A percentile compares a stretch with the other conserved stretches of the same genome.
Evolutionary conservation across 2,113 vertebrate species (phyloP).

Genomic region (Scomber colias): DNA sequence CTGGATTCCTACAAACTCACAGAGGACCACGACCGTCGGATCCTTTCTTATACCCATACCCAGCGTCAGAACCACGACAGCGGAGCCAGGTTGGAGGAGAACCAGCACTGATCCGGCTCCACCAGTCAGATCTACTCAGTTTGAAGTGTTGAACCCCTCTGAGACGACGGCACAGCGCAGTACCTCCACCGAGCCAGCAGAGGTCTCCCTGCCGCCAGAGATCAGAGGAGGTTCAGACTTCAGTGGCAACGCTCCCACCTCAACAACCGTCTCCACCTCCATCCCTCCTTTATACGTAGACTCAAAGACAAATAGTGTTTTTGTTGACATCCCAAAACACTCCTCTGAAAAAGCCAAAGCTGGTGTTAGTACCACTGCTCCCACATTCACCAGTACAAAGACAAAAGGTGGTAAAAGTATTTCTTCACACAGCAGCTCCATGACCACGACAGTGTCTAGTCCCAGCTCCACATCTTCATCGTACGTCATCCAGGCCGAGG

Average conservation of each 20-base stretch:
- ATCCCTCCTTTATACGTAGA: not conserved
- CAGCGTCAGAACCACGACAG: constrained; percentile 41
- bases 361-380: not conserved
- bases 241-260: constrained; percentile 21
- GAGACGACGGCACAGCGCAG: constrained; percentile 8
- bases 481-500: constrained; percentile 47
- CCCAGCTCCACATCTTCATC: constrained; percentile 63
- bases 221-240: constrained; percentile 9
- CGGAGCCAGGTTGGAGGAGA: constrained; percentile 3
- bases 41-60: constrained; percentile 29
- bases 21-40: constrained; percentile 27
- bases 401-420: constrained; percentile 22
- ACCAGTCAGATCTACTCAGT: constrained; percentile 13
- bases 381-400: not conserved
- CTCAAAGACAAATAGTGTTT: constrained; percentile 1
- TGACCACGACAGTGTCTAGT: not conserved
- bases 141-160: not conserved
- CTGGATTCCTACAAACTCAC: constrained; percentile 35
- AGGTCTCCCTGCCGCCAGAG: constrained; percentile 9
- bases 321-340: not conserved
- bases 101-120: constrained; percentile 33
- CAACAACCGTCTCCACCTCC: constrained; percentile 5
- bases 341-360: constrained; percentile 4
- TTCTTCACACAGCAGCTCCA: constrained; percentile 2
- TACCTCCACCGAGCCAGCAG: constrained; percentile 40